Conservation (phyloP, 2,797 vertebrate genomes). For the Kryptopterus vitreolus region DNA sequence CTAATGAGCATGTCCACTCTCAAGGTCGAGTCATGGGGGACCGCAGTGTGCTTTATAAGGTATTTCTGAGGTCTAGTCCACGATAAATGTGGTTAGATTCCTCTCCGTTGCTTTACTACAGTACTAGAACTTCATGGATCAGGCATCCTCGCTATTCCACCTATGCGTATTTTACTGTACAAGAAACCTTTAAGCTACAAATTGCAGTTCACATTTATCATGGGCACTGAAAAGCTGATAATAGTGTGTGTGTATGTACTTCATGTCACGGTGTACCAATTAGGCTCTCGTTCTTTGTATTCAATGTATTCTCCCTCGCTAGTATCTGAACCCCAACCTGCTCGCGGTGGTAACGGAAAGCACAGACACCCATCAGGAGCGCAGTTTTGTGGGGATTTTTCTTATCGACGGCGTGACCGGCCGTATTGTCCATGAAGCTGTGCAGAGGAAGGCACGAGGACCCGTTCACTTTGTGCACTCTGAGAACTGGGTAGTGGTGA, state of each 20-base stretch:
- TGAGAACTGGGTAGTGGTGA: constrained; percentile 99
- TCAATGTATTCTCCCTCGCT: not conserved
- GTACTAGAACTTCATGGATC: not conserved
- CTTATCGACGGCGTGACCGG: constrained; percentile 93
- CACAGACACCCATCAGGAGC: constrained; percentile 86
- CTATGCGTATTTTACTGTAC: not conserved
- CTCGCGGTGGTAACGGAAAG: constrained; percentile 94
- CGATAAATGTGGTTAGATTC: not conserved
- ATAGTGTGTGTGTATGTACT: not conserved
- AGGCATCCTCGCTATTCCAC: not conserved
- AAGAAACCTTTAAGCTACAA: no score
- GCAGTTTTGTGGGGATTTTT: constrained; percentile 89
- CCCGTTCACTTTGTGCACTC: constrained; percentile 94
- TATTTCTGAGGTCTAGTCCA: constrained; percentile 52
- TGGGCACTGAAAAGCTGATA: not conserved
- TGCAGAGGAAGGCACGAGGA: constrained; percentile 91
- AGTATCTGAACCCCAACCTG: constrained; percentile 97
- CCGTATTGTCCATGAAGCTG: constrained; percentile 90
- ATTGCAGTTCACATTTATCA: not conserved
- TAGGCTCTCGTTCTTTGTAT: not conserved
- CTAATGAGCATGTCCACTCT: constrained; percentile 94
- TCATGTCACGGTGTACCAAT: not conserved
- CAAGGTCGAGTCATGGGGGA: constrained; percentile 98
- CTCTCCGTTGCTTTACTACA: not conserved
- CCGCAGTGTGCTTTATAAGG: constrained; percentile 98